Conservation (phyloP, 1,140 invertebrate species). For the Drosophila nannoptera region DNA sequence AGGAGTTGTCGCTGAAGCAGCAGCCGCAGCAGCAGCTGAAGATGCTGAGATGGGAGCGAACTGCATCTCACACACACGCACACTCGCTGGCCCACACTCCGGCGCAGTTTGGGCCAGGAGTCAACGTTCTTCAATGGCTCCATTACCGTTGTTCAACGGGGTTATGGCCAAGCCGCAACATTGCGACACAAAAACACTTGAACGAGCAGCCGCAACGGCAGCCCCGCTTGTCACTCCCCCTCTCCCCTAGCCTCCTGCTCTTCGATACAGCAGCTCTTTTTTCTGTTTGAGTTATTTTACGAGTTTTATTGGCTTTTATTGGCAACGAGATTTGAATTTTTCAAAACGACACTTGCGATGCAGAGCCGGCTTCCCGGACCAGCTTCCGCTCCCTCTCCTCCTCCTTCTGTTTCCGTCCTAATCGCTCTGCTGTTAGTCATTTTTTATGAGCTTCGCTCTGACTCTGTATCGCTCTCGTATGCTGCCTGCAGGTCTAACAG, state of each 20-base stretch:
- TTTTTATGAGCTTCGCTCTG: constrained; percentile 49
- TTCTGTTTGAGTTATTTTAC: constrained; percentile 73
- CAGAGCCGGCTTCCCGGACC: constrained; percentile 6
- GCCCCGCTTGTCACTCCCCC: neutral
- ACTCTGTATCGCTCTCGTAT: constrained; percentile 25
- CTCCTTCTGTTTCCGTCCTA: constrained; percentile 9
- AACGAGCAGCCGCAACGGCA: constrained; percentile 31
- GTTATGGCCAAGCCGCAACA: constrained; percentile 65
- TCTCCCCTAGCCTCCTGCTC: no score
- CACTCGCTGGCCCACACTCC: neutral
- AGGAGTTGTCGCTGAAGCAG: constrained; percentile 6
- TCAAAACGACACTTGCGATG: constrained; percentile 69
- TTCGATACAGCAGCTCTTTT: constrained; percentile 16
- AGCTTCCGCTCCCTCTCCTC: neutral
- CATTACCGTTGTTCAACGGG: constrained; percentile 30
- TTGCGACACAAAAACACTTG: constrained; percentile 72
- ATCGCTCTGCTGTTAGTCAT: constrained; percentile 56
- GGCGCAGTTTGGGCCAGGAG: constrained; percentile 30
- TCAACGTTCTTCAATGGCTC: constrained; percentile 35
- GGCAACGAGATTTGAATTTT: constrained; percentile 78
- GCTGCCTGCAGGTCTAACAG: constrained; percentile 48
- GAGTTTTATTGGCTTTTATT: constrained; percentile 79
- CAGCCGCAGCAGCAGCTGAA: constrained; percentile 2
- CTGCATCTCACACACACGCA: constrained; percentile 19
- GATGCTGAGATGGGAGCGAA: constrained; percentile 14